Evolutionary conservation across 2,797 vertebrate genomes (phyloP).

Genomic region (Propithecus perrieri): DNA sequence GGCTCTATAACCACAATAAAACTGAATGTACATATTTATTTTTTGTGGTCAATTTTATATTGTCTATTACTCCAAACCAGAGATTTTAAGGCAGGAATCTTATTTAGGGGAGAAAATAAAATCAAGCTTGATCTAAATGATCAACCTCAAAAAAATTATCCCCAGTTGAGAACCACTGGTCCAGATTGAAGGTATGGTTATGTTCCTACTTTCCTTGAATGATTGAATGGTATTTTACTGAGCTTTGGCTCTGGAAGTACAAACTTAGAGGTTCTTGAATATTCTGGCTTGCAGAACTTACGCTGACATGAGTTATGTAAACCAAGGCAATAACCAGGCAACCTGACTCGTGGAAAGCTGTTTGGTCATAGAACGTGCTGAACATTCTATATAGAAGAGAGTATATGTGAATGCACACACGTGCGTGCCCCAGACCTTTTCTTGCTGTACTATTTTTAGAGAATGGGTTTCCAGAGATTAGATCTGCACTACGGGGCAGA

Average conservation of each 20-base stretch:
- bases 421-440: not conserved
- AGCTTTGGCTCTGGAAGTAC: not conserved
- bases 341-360: not conserved
- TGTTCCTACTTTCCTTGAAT: not conserved
- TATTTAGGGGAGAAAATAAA: not conserved
- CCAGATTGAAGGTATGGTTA: not conserved
- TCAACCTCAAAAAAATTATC: not conserved
- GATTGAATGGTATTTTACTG: not conserved
- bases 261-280: not conserved
- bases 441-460: not conserved
- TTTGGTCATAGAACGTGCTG: not conserved
- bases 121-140: not conserved
- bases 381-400: not conserved
- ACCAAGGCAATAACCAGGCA: not conserved
- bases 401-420: too few species aligned
- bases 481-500: not conserved
- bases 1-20: not conserved
- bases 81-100: not conserved
- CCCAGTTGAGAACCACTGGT: not conserved
- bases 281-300: not conserved
- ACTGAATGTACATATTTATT: not conserved
- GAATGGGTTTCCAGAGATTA: not conserved
- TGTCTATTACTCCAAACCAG: not conserved
- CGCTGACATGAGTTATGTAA: not conserved
- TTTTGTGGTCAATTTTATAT: not conserved